Evolutionary conservation across 2,113 vertebrate genomes (phyloP), one percentile per base, ranked within the genome.

Genomic region (Columba janthina): DNA sequence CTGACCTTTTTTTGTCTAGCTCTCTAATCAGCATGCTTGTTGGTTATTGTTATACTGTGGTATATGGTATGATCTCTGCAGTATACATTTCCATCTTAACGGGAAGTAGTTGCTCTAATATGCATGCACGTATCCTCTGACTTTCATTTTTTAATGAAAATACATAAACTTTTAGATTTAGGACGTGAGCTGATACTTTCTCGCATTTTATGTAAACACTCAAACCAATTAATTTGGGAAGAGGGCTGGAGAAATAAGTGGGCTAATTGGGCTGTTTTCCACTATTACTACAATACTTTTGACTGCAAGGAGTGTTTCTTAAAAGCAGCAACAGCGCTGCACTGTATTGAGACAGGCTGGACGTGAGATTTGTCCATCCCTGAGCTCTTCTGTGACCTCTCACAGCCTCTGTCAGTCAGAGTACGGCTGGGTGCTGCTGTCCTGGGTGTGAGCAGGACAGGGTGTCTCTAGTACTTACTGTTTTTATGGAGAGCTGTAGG

Each of bases 11-110:
- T 94, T 95, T 93, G 80, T 95, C 62, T 75, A 85, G 86, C 86
- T 87, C 54, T 90, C 93, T 97, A 95, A 95, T 96, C 92, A 96
- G 73, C 94, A 70, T 88, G 80, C 92, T 94, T 72, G 65, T 85
- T 94, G 76, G 86, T 93, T 96, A 96, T 93, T 96, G 93, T 95
- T 95, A 54, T 15, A 38, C 58, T 58, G 66, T 82, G 62, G 90
- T 94, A 26, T 96, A 93, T 54, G 86, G 90, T 94, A 21, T 31
- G 46, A 91, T 92, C 73, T 93, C 86, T 90, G 76, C 77, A 73
- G 86, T 94, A 81, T 85, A 42, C 62, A 66, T 93, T 96, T 95
- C 70, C 70, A 81, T 94, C 69, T 78, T 84, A 81, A 87, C 80
- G 61, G n/a, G 14, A 91, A 86, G 61, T 54, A 80, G 75, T 77